Conservation (phyloP, 1,140 invertebrate species). For the Drosophila nigromelanica region DNA sequence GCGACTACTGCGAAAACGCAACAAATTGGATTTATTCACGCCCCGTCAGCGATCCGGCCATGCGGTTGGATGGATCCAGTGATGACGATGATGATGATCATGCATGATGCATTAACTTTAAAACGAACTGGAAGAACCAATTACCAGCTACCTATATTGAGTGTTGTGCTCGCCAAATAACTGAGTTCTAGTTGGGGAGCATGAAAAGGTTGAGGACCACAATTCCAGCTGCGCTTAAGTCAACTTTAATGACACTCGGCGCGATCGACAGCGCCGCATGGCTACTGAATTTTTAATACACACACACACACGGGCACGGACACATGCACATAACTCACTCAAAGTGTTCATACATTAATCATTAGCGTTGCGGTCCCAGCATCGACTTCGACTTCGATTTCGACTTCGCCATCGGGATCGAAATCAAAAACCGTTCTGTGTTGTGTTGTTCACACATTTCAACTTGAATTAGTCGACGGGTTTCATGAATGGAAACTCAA, state of each 20-base stretch:
- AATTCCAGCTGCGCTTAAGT: conserved; percentile 70
- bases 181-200: conserved; percentile 37
- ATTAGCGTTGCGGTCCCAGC: conserved; percentile 48
- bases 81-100: conserved; percentile 39
- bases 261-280: conserved; percentile 67
- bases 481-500: conserved; percentile 70
- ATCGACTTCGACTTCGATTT: conserved; percentile 1
- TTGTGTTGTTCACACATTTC: conserved; percentile 81
- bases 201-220: conserved; percentile 13
- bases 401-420: conserved; percentile 11
- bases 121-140: conserved; percentile 51
- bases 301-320: background rate
- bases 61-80: conserved; percentile 5
- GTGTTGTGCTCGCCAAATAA: conserved; percentile 51
- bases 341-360: conserved; percentile 75
- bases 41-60: conserved; percentile 47
- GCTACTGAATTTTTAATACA: conserved; percentile 65
- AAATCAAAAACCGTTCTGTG: conserved; percentile 24
- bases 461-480: conserved; percentile 71
- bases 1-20: conserved; percentile 34
- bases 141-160: conserved; percentile 54
- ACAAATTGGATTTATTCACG: conserved; percentile 75
- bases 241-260: conserved; percentile 76
- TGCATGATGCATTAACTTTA: conserved; percentile 62
- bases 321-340: conserved; percentile 34